Base-by-base conservation (phyloP, 2,888 invertebrate genomes). In the Drosophila borborema region DNA sequence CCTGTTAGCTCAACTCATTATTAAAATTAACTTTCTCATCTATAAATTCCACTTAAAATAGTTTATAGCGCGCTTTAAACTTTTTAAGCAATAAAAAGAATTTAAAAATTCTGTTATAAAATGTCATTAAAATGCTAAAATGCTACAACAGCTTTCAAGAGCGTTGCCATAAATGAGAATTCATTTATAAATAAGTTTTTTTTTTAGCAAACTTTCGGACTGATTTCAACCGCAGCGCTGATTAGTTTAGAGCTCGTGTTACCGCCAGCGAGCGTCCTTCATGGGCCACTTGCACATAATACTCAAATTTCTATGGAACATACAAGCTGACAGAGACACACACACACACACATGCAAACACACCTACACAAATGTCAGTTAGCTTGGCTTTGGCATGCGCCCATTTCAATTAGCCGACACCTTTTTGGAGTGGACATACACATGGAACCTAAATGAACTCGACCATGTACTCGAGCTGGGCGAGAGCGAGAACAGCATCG, bases 351-450 rank as follows among this genome's bases (percentile, higher is more conserved):
- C n/a, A 49, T 16, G 40, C 18, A 46, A 2, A 7, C 6, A 40
- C 16, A 5, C 14, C 5, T 1, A n/a, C 6, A 60, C 38, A 16
- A 1, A 28, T n/a, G 48, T 14, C 12, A 45, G 62, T 56, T 56
- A 34, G 45, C 46, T 56, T 45, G 56, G 45, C 43, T 48, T 65
- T 72, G 60, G 56, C 64, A 64, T 53, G 68, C 66, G 67, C 58
- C 70, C 63, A 77, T 85, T 85, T 85, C 85, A 85, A 89, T 85
- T 90, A 85, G 82, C 82, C 79, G 56, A 76, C 79, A 84, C 88
- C 85, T 72, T 70, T 64, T 54, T 54, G 69, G 36, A 12, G 51
- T 16, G 40, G 23, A 55, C 41, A 51, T 64, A 20, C 34, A 20
- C 34, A 41, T 10, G 43, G 23, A 56, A 41, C 41, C 55, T 18